Evolutionary conservation across 2,888 invertebrate genomes (phyloP), one percentile per base, ranked within the genome.

Genomic region (Drosophila greeni): DNA sequence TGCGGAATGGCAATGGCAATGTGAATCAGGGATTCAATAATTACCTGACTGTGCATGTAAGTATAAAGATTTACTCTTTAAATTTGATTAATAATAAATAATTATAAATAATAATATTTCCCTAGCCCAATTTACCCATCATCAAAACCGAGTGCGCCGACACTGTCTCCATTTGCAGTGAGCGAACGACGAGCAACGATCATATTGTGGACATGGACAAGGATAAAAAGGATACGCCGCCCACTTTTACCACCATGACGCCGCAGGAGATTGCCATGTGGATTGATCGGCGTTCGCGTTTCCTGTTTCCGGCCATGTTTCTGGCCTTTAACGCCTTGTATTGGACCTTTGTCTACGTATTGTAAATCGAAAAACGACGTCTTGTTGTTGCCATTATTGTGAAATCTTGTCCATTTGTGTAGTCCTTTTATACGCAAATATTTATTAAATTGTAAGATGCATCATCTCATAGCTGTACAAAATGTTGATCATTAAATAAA

Each of bases 21-120:
- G 73, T 77, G 0, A 86, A 87, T 81, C 82, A 79, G 6, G 81
- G 91, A 5, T 92, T 92, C 66, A 92, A 86, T 53, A 86, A 86
- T 91, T 59, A 86, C 62, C 59, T 86, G n/a, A 86, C 86, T 34
- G 86, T 86, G 4, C 86, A 86, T 66, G 86, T 86, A 67, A 82
- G 86, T 77, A 8, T 12, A 2, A 18, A 12, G 0, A 7, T 5
- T 14, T 18, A 5, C 2, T 18, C 4, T 1, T 36, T 5, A 2
- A 14, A 12, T 12, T 5, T n/a, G n/a, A 9, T 18, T 16, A 16
- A 6, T 16, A 12, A 29, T 9, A 7, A 12, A n/a, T n/a, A n/a
- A n/a, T 12, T 5, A 9, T 18, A 23, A 16, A 6, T 16, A 12
- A 29, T 9, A 7, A 12, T 18, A 24, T 20, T 34, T 16, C 9